Evolutionary conservation across 1,140 invertebrate genomes (phyloP), one percentile per base, ranked within the genome.

Genomic region (Drosophila truncata): DNA sequence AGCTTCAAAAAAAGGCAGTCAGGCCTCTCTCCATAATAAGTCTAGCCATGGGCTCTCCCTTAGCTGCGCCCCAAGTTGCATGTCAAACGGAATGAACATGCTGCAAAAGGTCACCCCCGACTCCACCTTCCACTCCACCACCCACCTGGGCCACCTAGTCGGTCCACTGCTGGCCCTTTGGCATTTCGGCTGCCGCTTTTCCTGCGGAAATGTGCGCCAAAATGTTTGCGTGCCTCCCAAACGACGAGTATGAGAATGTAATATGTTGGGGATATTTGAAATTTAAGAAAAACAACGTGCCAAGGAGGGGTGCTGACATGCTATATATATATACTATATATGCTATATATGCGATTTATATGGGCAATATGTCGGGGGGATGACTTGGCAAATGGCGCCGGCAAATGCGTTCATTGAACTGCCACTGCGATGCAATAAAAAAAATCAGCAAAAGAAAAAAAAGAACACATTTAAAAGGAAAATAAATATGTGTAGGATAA

Each of bases 331-430:
- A 44, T 42, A 16, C 4, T 42, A 20, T 46, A 46, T 46, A 46
- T 14, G 44, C 20, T 47, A 27, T 47, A 47, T 63, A 27, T 46
- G 35, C 16, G 31, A 55, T 55, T 55, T 55, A 37, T 11, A 29
- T 10, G 41, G 41, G 47, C 11, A 18, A 2, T 9, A 29, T 14
- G 20, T 16, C 4, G 25, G 18, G 37, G 14, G 41, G 59, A 55
- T 46, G 64, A 66, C 60, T 82, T 70, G 71, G 76, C 80, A 88
- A 83, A 88, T 83, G 83, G 83, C 84, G 83, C 85, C 80, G 77
- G 69, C 80, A 88, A 88, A 87, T 87, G 84, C 84, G 84, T 87
- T 88, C 84, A 88, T 87, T 87, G 84, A 87, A 87, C 84, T 88
- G 67, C 77, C 77, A 29, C 47, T 59, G 85, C 71, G 76, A 74